These are phyloP conservation scores for Falco biarmicus DNA, from an alignment of 2,797 vertebrate species.

Conservation along the genomic window DNA sequence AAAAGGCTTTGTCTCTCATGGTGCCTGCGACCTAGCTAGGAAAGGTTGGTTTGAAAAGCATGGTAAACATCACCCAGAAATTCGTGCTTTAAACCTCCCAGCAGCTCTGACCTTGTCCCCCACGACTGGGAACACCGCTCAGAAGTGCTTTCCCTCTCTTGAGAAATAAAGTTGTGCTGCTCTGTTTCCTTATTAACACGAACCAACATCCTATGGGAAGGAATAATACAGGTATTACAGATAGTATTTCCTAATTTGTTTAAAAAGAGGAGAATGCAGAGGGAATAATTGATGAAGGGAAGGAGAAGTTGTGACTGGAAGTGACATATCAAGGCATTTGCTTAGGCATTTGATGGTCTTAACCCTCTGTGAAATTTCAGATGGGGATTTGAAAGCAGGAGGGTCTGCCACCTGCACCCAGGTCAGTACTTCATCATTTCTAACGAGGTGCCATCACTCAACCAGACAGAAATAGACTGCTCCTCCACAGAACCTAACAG, in stretches of 20 bases:
- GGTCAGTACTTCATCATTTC: constrained; percentile 2
- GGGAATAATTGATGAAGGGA: not conserved
- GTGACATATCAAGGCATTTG: not conserved
- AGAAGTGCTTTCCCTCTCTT: not conserved
- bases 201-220: not conserved
- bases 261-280: not conserved
- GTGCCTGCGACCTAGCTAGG: not conserved
- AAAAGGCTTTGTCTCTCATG: not conserved
- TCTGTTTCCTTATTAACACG: not conserved
- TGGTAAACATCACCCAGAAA: not conserved
- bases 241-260: not conserved
- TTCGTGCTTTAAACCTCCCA: not conserved
- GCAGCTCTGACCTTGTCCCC: not conserved
- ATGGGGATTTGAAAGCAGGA: not conserved
- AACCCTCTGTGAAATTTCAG: constrained; percentile 15
- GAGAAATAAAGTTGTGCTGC: not conserved
- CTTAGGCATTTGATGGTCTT: not conserved
- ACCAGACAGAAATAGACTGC: not conserved
- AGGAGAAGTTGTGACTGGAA: not conserved
- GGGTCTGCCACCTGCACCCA: not conserved
- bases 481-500: not conserved
- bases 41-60: not conserved
- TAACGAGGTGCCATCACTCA: not conserved
- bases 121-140: fast-evolving
- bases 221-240: not conserved